phyloP scores from a whole-genome alignment of 2,888 invertebrate species.

The Hecatera dysodea region DNA sequence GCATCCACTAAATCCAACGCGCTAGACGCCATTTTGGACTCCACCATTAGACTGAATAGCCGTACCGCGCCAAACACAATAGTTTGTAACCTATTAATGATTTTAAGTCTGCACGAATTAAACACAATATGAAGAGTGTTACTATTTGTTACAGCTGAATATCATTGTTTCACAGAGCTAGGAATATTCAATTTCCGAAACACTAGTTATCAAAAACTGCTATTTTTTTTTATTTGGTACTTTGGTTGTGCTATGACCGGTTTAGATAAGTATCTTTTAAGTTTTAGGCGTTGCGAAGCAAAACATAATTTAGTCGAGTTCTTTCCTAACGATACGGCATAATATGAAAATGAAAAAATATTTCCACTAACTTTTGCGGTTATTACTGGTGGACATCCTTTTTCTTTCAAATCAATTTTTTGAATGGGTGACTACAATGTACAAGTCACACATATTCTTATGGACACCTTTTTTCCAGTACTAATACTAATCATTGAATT shows the following conservation, averaged over 20 bases:
- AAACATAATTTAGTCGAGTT: background rate
- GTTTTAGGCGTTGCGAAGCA: too few relatives aligned
- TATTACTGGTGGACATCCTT: too few relatives aligned
- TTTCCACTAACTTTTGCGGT: too few relatives aligned
- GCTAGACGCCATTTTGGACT: slow-evolving; percentile 88
- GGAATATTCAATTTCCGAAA: slow-evolving; percentile 50
- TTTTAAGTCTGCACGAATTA: background rate
- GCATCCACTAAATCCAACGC: slow-evolving; percentile 80
- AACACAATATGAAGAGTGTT: slow-evolving; percentile 9
- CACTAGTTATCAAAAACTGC: slow-evolving; percentile 38
- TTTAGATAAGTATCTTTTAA: slow-evolving; percentile 30
- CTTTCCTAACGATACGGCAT: too few relatives aligned
- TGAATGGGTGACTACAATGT: too few relatives aligned
- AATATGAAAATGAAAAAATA: too few relatives aligned
- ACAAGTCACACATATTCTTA: too few relatives aligned
- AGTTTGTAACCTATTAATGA: slow-evolving; percentile 15
- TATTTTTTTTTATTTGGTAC: slow-evolving; percentile 15
- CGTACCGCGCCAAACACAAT: slow-evolving; percentile 50
- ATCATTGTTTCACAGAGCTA: slow-evolving; percentile 29
- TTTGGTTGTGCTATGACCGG: background rate
- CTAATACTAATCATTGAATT: too few relatives aligned
- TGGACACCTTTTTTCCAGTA: too few relatives aligned
- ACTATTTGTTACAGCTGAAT: slow-evolving; percentile 7
- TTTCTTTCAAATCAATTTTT: too few relatives aligned
- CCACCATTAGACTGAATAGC: slow-evolving; percentile 67